Evolutionary conservation across 1,140 invertebrate genomes (phyloP), one percentile per base, ranked within the genome.

Genomic region (Aphelinus certus): DNA sequence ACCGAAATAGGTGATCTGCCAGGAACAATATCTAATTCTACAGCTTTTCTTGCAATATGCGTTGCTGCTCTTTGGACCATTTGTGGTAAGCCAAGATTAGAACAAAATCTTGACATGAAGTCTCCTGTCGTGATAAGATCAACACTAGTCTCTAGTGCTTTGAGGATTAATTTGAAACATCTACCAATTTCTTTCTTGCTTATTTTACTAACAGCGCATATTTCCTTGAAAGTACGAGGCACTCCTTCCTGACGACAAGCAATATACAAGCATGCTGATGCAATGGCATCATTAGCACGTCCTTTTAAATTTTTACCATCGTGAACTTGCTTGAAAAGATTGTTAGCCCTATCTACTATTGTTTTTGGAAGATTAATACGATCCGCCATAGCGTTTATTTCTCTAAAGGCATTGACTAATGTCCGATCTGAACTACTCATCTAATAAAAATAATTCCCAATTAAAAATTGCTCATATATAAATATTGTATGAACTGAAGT

Each of bases 111-210:
- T 5, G 95, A 96, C 96, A 99, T 99, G 84, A 99, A 99, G 84
- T 99, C 98, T 5, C 95, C 97, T 2, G 97, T 99, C 0, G 97
- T 99, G 65, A 99, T 99, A 7, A 99, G 91, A 84, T 99, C 97
- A 0, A 99, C 97, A 76, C 95, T 98, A 1, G 98, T 99, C 82
- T 96, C 93, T 3, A 99, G 87, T 0, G 95, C 95, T 83, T 97
- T 96, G 3, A 98, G 84, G 80, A 99, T 99, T 48, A 98, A 82
- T 83, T 98, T 98, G 82, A 98, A 99, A 83, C 96, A 97, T 79
- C 98, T 88, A 2, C 98, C 98, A 80, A 99, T 99, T 89, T 99
- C 98, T 84, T 99, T 99, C 87, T 99, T 99, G 79, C 97, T 98
- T 62, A 99, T 97, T 89, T 98, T 98, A 81, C 97, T 98, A 48